phyloP scores from a whole-genome alignment of 2,888 invertebrate species.

The Heteromyza rotundicornis region DNA sequence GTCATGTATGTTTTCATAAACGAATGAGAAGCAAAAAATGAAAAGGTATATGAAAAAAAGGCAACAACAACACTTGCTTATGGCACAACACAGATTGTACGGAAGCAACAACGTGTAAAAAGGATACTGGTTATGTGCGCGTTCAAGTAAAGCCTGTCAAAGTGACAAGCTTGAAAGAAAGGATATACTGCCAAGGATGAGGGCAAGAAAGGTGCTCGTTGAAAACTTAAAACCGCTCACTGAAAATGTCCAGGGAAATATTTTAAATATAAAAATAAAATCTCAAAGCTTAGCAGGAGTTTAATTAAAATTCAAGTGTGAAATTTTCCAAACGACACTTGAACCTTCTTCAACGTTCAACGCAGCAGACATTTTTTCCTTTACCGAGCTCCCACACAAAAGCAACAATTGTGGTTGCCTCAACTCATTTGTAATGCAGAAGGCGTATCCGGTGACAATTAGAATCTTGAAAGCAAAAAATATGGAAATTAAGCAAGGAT shows the following conservation, averaged over 20 bases:
- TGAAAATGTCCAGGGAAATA: not conserved
- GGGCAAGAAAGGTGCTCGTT: not conserved
- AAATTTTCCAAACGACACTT: not conserved
- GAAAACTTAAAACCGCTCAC: not conserved
- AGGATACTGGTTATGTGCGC: not conserved
- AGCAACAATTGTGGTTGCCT: constrained; percentile 1
- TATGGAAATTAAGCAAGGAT: too few relatives aligned
- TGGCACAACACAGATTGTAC: not conserved
- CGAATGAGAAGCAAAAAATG: not conserved
- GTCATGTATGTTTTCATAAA: not conserved
- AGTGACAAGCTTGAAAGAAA: not conserved
- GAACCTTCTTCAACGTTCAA: not conserved
- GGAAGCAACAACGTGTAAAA: not conserved
- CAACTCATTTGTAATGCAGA: not conserved
- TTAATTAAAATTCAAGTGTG: not conserved
- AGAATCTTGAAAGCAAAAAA: too few relatives aligned
- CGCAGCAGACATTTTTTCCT: not conserved
- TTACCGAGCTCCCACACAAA: not conserved
- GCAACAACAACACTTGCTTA: too few relatives aligned
- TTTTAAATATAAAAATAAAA: too few relatives aligned
- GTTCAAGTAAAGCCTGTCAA: not conserved
- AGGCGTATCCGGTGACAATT: not conserved
- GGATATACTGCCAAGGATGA: not conserved
- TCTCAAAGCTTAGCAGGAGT: too few relatives aligned
- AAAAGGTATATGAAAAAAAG: not conserved